These are phyloP conservation scores for Drosophila macrothrix DNA, from an alignment of 2,888 invertebrate species.

Conservation along the genomic window DNA sequence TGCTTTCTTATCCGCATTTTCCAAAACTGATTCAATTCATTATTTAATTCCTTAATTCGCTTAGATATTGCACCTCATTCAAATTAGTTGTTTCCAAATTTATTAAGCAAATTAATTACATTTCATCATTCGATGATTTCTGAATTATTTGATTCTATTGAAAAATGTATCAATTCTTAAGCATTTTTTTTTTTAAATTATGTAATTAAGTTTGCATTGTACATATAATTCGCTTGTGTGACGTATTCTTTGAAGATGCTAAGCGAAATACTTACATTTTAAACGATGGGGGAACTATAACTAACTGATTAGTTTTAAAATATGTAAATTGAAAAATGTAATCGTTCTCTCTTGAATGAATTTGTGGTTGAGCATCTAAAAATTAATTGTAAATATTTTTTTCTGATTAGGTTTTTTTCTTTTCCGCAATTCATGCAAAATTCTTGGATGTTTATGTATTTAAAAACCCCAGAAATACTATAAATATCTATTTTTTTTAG, in stretches of 20 bases:
- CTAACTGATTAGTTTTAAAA: neutral
- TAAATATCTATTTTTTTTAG: neutral
- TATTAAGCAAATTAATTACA: neutral
- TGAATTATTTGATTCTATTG: no score
- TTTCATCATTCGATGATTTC: no score
- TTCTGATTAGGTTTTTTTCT: no score
- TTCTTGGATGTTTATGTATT: no score
- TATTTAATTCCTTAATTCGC: neutral
- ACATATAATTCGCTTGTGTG: neutral
- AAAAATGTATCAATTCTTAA: neutral
- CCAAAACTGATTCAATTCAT: neutral
- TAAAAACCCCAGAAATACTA: no score
- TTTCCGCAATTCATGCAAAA: no score
- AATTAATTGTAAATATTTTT: neutral
- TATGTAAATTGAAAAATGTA: neutral
- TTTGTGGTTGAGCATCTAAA: neutral
- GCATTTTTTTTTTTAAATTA: no score
- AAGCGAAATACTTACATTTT: neutral
- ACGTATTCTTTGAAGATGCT: neutral
- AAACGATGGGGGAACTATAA: neutral
- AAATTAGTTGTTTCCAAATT: neutral
- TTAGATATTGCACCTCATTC: neutral
- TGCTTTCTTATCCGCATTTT: neutral
- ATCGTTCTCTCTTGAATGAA: neutral
- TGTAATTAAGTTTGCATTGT: neutral